Evolutionary conservation across 1,140 invertebrate genomes (phyloP), one percentile per base, ranked within the genome.

Genomic region (Trypoxylus dichotomus): DNA sequence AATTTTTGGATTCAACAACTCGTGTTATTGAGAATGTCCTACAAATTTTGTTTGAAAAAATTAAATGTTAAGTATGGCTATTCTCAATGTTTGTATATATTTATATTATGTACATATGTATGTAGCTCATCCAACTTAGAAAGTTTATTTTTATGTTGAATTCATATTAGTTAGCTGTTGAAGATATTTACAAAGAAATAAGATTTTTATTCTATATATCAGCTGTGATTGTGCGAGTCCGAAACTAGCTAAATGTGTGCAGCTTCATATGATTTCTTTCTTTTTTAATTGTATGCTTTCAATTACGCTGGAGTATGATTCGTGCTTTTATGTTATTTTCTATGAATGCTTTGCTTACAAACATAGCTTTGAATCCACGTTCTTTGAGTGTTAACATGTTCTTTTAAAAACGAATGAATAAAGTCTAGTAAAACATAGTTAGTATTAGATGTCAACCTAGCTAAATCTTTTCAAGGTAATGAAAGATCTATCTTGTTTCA

Each of bases 1-100:
- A 54, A 37, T 77, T 42, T 63, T 15, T 27, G 15, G 43, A 32
- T 76, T 80, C 73, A 63, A 63, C 10, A 11, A 63, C 13, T 21
- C 60, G 25, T 73, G 15, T 77, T 29, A 37, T 37, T 73, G 15
- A 73, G 71, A 73, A 37, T 73, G 27, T 73, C 3, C 13, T 73
- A 21, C 10, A 37, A 21, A 6, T 37, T 37, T 37, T 73, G 15
- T 27, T 68, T 29, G n/a, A 13, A 13, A 47, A 3, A 47, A 13
- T 47, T 47, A 47, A 47, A 13, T 47, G 2, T 11, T 13, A 47
- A 47, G n/a, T 47, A 47, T 47, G 43, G n/a, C 43, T 47, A 37
- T 37, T 47, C 10, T 47, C 43, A 19, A 47, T 13, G n/a, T 47
- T 47, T 47, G 3, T 47, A 15, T n/a, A 37, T 37, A 37, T 37